phyloP scores from a whole-genome alignment of 2,113 vertebrate species.

The Siniperca chuatsi region DNA sequence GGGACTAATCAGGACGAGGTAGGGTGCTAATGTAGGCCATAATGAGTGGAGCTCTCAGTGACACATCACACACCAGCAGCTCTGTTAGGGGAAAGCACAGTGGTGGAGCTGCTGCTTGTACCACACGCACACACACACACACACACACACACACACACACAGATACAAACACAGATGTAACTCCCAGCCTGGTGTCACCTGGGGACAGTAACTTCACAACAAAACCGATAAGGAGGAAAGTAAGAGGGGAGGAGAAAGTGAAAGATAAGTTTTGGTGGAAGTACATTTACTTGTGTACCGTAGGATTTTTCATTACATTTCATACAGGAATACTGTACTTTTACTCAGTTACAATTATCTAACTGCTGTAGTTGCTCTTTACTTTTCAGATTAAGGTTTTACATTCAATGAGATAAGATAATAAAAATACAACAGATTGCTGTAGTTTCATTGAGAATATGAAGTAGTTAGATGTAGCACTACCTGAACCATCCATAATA shows the following conservation, averaged over 20 bases:
- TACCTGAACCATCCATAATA: background rate
- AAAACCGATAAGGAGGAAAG: slow-evolving; percentile 12
- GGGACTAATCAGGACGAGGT: slow-evolving; percentile 83
- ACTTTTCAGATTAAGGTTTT: slow-evolving; percentile 5
- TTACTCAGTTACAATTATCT: background rate
- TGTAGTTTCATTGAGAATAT: background rate
- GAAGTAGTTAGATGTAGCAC: background rate
- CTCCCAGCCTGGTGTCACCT: slow-evolving; percentile 37
- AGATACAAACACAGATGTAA: slow-evolving; percentile 52
- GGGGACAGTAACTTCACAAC: slow-evolving; percentile 39
- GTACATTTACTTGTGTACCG: background rate
- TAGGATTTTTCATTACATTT: background rate
- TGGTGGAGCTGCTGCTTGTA: slow-evolving; percentile 46
- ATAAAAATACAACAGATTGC: background rate
- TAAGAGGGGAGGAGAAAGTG: background rate
- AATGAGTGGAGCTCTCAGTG: slow-evolving; percentile 77
- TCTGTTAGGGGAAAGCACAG: slow-evolving; percentile 47
- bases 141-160: background rate
- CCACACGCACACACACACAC: slow-evolving; percentile 42
- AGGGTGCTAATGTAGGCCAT: slow-evolving; percentile 83
- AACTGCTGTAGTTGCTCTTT: background rate
- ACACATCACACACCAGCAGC: slow-evolving; percentile 69
- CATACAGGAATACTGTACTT: background rate
- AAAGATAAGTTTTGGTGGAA: background rate
- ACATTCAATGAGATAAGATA: background rate